Evolutionary conservation across 2,888 invertebrate species (phyloP).

Genomic region (Ametastegia equiseti): DNA sequence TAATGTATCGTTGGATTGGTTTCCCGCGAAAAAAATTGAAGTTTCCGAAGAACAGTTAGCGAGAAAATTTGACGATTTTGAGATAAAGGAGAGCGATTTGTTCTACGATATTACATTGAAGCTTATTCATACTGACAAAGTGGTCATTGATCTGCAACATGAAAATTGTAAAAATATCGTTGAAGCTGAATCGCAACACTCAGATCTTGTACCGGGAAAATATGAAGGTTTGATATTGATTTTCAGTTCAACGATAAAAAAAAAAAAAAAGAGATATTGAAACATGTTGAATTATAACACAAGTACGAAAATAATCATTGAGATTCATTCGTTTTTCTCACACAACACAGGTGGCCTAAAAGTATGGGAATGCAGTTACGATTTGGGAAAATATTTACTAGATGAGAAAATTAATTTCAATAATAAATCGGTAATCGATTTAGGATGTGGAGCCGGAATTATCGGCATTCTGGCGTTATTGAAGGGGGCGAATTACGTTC

Average conservation of each 20-base stretch:
- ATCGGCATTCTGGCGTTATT: constrained; percentile 88
- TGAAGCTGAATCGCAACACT: constrained; percentile 82
- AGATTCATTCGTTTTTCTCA: constrained; percentile 58
- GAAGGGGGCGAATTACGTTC: constrained; percentile 82
- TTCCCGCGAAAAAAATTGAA: constrained; percentile 63
- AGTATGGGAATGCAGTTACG: constrained; percentile 96
- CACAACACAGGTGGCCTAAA: constrained; percentile 92
- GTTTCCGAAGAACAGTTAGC: constrained; percentile 53
- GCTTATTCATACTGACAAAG: constrained; percentile 63
- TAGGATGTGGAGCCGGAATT: constrained; percentile 95
- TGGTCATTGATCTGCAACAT: constrained; percentile 65
- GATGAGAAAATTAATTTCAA: constrained; percentile 74
- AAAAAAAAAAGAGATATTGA: no score
- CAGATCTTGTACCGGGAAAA: constrained; percentile 85
- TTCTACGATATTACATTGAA: constrained; percentile 57
- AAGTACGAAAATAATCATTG: background rate
- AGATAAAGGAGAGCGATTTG: background rate
- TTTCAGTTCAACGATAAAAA: no score
- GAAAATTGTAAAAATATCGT: constrained; percentile 73
- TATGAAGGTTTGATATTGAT: constrained; percentile 87
- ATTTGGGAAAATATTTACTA: constrained; percentile 84
- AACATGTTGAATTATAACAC: no score
- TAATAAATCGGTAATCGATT: constrained; percentile 85
- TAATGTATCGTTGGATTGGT: constrained; percentile 61
- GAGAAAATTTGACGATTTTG: constrained; percentile 46